A percentile compares a stretch with the other conserved stretches of the same genome.
phyloP scores from a whole-genome alignment of 2,888 invertebrate genomes.

The Epicampocera succincta region DNA sequence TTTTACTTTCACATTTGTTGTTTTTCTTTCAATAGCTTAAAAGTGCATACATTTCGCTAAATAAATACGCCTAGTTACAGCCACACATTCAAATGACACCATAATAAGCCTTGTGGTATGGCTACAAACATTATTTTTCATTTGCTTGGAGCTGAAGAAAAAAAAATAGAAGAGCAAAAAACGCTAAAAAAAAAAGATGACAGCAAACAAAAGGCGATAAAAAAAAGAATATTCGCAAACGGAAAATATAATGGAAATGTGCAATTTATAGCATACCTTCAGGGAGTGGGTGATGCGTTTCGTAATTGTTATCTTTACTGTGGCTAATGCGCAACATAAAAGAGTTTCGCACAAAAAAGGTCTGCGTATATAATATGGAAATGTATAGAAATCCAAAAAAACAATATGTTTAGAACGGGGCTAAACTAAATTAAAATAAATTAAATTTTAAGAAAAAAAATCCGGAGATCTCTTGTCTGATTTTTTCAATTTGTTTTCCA shows the following conservation, averaged over 20 bases:
- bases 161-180: too few species aligned
- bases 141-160: conserved; percentile 8
- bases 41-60: conserved; percentile 13
- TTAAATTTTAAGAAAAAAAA: too few species aligned
- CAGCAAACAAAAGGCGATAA: conserved; percentile 17
- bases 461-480: too few species aligned
- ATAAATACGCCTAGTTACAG: conserved; percentile 15
- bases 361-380: too few species aligned
- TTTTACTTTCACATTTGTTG: neutral
- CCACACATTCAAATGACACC: conserved; percentile 40
- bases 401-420: too few species aligned
- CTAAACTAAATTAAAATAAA: too few species aligned
- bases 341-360: neutral
- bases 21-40: conserved; percentile 14
- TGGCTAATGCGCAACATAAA: neutral
- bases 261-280: conserved; percentile 53
- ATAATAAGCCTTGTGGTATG: conserved; percentile 53
- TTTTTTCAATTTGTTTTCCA: too few species aligned
- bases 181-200: neutral
- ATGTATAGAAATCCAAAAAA: too few species aligned
- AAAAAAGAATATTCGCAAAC: neutral
- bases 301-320: conserved; percentile 19
- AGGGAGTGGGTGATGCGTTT: conserved; percentile 44
- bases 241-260: conserved; percentile 42
- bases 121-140: conserved; percentile 41